Conservation (phyloP, 1,140 invertebrate genomes). For the Euura saliciscinereae region DNA sequence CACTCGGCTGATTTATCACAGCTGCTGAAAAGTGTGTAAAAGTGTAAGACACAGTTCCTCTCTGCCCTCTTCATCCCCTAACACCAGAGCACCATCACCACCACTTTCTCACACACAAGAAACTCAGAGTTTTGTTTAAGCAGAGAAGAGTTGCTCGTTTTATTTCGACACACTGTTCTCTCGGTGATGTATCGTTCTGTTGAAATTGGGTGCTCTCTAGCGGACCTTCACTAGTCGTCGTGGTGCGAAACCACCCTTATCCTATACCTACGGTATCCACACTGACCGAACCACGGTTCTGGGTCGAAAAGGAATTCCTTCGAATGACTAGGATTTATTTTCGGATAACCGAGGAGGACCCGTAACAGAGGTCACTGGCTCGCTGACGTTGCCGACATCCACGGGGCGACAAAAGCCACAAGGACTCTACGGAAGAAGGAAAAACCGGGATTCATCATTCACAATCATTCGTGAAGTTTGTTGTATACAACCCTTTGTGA, state of each 20-base stretch:
- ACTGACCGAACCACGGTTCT: neutral
- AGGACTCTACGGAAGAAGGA: no score
- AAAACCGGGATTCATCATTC: no score
- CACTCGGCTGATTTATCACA: neutral
- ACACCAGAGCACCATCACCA: neutral
- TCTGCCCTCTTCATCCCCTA: neutral
- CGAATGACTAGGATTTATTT: neutral
- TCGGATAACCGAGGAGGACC: neutral
- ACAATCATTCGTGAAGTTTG: no score
- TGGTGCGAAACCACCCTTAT: neutral
- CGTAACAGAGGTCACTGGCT: neutral
- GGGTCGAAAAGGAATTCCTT: neutral
- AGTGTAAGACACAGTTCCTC: neutral
- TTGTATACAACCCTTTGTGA: no score
- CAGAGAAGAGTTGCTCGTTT: neutral
- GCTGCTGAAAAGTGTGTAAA: neutral
- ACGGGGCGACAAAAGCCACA: no score
- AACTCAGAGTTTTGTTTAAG: neutral
- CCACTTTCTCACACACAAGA: neutral
- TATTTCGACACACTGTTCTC: neutral
- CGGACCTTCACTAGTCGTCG: neutral
- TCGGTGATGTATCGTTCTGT: neutral
- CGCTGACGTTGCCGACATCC: neutral
- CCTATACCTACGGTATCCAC: neutral
- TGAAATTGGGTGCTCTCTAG: neutral